phyloP scores from a whole-genome alignment of 2,888 invertebrate genomes.

The Drosophila mercatorum region DNA sequence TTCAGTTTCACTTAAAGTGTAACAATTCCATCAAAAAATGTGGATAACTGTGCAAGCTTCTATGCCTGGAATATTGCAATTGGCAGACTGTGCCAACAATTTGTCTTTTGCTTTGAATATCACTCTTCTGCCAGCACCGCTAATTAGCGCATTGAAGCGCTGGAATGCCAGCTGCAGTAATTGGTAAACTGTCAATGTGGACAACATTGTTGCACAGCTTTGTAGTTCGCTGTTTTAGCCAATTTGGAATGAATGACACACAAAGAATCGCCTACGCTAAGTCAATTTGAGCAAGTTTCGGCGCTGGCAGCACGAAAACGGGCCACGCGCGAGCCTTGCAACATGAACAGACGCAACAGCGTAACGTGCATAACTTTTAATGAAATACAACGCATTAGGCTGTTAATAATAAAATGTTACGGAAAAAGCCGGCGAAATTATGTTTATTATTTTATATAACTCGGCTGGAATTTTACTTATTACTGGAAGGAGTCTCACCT shows the following conservation, averaged over 20 bases:
- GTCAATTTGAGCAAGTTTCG: constrained; percentile 15
- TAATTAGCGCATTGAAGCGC: background rate
- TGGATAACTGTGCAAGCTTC: too few relatives aligned
- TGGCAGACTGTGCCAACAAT: background rate
- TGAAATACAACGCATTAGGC: constrained; percentile 72
- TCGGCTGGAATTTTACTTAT: constrained; percentile 63
- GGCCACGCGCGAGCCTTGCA: constrained; percentile 51
- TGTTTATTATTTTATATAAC: constrained; percentile 76
- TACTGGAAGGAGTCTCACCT: constrained; percentile 53
- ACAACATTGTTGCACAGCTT: constrained; percentile 47
- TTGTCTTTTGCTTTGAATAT: background rate
- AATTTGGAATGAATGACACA: constrained; percentile 24
- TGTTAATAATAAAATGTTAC: constrained; percentile 71
- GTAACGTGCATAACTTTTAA: constrained; percentile 74
- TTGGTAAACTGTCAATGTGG: constrained; percentile 61
- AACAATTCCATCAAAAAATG: background rate
- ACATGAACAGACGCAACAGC: constrained; percentile 14
- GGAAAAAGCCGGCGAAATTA: constrained; percentile 62
- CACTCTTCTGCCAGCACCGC: background rate
- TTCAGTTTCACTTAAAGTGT: too few relatives aligned
- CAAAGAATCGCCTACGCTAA: constrained; percentile 6
- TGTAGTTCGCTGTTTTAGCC: constrained; percentile 30
- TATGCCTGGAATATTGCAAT: background rate
- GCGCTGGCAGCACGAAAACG: constrained; percentile 41
- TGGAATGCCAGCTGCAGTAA: background rate